A percentile compares a stretch with the other conserved stretches of the same genome.
phyloP scores from a whole-genome alignment of 2,113 vertebrate species.

The Pseudopodoces humilis region DNA sequence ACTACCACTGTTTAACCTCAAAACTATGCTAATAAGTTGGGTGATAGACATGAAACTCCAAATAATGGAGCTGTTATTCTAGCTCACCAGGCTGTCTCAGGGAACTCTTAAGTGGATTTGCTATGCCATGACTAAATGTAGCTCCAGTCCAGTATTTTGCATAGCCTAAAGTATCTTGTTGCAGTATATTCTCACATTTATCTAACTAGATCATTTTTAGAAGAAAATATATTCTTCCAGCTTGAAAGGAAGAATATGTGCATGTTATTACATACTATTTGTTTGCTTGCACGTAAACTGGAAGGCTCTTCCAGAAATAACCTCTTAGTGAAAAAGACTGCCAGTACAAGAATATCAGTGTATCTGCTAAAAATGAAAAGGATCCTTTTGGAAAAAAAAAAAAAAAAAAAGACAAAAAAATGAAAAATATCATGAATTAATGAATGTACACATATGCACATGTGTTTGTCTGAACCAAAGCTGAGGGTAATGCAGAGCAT shows the following conservation, averaged over 20 bases:
- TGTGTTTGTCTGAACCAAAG: background rate
- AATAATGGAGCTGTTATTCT: constrained; percentile 68
- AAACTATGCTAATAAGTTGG: constrained; percentile 65
- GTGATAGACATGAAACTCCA: constrained; percentile 16
- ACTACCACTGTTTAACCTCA: constrained; percentile 60
- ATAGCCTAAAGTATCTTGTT: constrained; percentile 46
- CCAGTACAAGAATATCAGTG: background rate
- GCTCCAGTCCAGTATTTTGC: constrained; percentile 8
- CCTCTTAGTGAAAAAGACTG: background rate
- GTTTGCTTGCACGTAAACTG: constrained; percentile 21
- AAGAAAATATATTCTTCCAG: constrained; percentile 16
- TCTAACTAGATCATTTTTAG: constrained; percentile 51
- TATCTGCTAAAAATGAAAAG: background rate
- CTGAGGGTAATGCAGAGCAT: constrained; percentile 6
- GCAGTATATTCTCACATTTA: constrained; percentile 7
- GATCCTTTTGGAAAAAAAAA: background rate
- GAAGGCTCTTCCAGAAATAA: constrained; percentile 2
- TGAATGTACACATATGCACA: background rate
- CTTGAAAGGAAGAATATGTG: constrained; percentile 16
- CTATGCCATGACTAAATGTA: constrained; percentile 30
- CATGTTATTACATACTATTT: background rate
- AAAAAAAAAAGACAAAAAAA: background rate
- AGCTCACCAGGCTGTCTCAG: constrained; percentile 45
- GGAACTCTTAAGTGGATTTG: constrained; percentile 47
- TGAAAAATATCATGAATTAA: background rate